Conservation (phyloP, 2,888 invertebrate genomes). For the Nomada flava region DNA sequence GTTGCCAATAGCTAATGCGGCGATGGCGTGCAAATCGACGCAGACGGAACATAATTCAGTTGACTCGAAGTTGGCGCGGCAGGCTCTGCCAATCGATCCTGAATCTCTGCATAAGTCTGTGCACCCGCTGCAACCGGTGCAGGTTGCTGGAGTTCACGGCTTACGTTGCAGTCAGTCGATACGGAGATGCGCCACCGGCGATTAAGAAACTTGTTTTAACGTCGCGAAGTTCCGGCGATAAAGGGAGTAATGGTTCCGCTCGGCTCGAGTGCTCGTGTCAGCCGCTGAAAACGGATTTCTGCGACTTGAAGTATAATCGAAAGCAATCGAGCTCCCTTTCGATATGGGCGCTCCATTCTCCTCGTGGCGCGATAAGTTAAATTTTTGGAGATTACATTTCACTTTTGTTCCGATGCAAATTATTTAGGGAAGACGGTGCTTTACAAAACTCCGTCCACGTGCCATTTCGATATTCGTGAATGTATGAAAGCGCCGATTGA, state of each 20-base stretch:
- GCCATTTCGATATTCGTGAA: slow-evolving; percentile 33
- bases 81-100: slow-evolving; percentile 71
- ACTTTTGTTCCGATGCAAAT: not conserved
- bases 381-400: not conserved
- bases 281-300: not conserved
- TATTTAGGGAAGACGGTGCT: not conserved
- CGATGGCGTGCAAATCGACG: slow-evolving; percentile 79
- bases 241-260: slow-evolving; percentile 37
- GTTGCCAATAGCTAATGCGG: slow-evolving; percentile 79
- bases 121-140: slow-evolving; percentile 50
- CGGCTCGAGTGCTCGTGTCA: slow-evolving; percentile 22
- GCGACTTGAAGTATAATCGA: not conserved
- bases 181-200: slow-evolving; percentile 43
- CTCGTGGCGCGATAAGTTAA: not conserved
- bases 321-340: not conserved
- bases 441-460: not conserved
- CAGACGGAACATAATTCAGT: slow-evolving; percentile 77
- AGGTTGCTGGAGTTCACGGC: slow-evolving; percentile 43
- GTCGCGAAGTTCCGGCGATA: slow-evolving; percentile 48
- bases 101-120: slow-evolving; percentile 68
- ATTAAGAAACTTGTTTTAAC: slow-evolving; percentile 53
- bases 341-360: not conserved
- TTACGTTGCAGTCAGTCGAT: slow-evolving; percentile 45
- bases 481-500: slow-evolving; percentile 28
- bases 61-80: slow-evolving; percentile 75